These are phyloP conservation scores for Mastacembelus armatus DNA, from an alignment of 2,797 vertebrate species.

Conservation along the genomic window DNA sequence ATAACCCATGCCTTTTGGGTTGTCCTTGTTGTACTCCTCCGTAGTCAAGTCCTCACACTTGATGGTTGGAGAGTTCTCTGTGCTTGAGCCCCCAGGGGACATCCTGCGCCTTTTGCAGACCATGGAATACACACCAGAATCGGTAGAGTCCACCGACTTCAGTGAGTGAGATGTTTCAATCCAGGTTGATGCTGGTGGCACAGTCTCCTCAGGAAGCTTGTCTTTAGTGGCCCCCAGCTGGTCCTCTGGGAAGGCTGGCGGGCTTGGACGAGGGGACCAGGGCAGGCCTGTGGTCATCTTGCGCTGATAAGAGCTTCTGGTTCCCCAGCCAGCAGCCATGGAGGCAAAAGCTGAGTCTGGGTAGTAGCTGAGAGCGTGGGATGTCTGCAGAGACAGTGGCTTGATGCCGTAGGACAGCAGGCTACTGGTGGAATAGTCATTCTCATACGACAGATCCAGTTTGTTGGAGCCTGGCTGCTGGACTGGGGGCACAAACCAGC, in stretches of 20 bases:
- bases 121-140: conserved; percentile 92
- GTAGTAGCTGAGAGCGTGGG: conserved; percentile 95
- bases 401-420: conserved; percentile 97
- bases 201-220: conserved; percentile 93
- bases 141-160: conserved; percentile 94
- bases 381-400: conserved; percentile 94
- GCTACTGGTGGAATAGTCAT: conserved; percentile 93
- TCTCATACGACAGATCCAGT: conserved; percentile 93
- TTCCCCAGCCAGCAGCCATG: conserved; percentile 92
- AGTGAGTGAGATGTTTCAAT: conserved; percentile 94
- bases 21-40: conserved; percentile 97
- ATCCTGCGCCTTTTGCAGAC: conserved; percentile 96
- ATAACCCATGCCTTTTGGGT: conserved; percentile 97
- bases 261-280: conserved; percentile 95
- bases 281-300: conserved; percentile 94
- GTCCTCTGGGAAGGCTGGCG: conserved; percentile 92
- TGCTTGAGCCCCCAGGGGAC: conserved; percentile 95
- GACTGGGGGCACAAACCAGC: conserved; percentile 95
- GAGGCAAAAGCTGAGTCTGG: conserved; percentile 94
- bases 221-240: conserved; percentile 90
- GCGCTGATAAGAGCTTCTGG: conserved; percentile 92
- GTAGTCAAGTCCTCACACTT: conserved; percentile 97
- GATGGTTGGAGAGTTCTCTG: conserved; percentile 96
- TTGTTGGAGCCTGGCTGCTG: conserved; percentile 93
- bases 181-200: conserved; percentile 85